Base-by-base conservation (phyloP, 2,113 vertebrate genomes). In the Paramormyrops kingsleyae region DNA sequence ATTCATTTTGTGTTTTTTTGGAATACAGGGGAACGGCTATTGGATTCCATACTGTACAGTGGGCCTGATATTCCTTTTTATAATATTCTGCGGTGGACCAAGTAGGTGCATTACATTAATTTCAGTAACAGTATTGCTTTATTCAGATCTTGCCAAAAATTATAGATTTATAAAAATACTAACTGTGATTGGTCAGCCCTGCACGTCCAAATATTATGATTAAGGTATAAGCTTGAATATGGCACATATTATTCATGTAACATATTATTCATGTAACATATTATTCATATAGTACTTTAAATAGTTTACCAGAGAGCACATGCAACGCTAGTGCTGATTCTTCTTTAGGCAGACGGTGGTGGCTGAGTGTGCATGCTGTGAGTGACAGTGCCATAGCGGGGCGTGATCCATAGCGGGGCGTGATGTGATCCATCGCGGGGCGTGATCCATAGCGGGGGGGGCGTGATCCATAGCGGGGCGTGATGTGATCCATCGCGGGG, bases 1-100 rank as follows among this genome's bases (percentile, higher is more conserved):
- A 56, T 21, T 56, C 19, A 56, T 56, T 56, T 56, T 21, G 19
- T 53, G 52, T n/a, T 70, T 31, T 70, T 70, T 13, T 70, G n/a
- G n/a, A 70, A 31, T 31, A 31, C 50, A 98, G 97, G 95, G 95
- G 66, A 92, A 87, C 15, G 91, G 88, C 87, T 83, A 39, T 27
- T 97, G 97, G 96, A 59, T 96, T 90, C 94, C 97, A 19, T 97
- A 97, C 90, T 90, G 92, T 49, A 95, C 95, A 1, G 91, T 92
- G 35, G 59, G 89, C 49, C 92, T 97, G 35, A 93, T 97, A 90
- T 94, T 97, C 92, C 89, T 96, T 91, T 96, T 96, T 91, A 91
- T 96, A 47, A 91, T 97, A 92, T 95, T 91, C 92, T 96, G 92
- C 3, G 93, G 95, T 94, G 97, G 97, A 35, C 97, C 97, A 93